Base-by-base conservation (phyloP, 37 sponge, comb jelly and placozoan species). In the Corticium candelabrum region DNA sequence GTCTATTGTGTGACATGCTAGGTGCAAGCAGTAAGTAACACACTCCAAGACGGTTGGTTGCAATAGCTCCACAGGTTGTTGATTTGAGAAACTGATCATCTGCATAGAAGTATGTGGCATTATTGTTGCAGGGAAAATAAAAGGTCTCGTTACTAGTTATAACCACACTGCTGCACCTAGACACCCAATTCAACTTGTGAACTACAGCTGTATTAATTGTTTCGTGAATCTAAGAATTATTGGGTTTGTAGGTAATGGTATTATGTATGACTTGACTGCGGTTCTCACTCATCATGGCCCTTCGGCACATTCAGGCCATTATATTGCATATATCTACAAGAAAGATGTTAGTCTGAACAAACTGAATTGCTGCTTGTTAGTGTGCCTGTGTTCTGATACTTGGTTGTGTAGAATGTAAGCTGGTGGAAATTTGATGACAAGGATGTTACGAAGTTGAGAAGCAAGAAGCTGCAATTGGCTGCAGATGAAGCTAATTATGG, bases 361-460 rank as follows among this genome's bases (percentile, higher is more conserved):
- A 40, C 29, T 35, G 5, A 68, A 27, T 76, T 5, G 32, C 5
- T 35, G 73, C 5, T 29, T 35, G 31, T 34, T 4, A 7, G 21
- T 34, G 5, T 5, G 4, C 73, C 73, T 34, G 29, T 70, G 5
- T 35, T 70, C 5, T 70, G 7, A n/a, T 34, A 77, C 78, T 40
- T 34, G 34, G 35, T 35, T 34, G 36, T 30, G 30, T 69, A 84
- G 85, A 41, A 2, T 21, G 76, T 37, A 1, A 37, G 57, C 34
- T 85, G 86, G 86, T 85, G 78, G 77, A 34, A 57, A 3, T 85
- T 82, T 76, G 74, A 85, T 77, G 86, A 85, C 40, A 76, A 85
- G 43, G 34, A 30, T 67, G 82, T 82, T 37, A 41, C 30, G 27
- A 1, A 37, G 4, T 29, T 82, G 37, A 32, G 35, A 7, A 78